Base-by-base conservation (phyloP, 2,888 invertebrate species). In the Lissonota sp. region DNA sequence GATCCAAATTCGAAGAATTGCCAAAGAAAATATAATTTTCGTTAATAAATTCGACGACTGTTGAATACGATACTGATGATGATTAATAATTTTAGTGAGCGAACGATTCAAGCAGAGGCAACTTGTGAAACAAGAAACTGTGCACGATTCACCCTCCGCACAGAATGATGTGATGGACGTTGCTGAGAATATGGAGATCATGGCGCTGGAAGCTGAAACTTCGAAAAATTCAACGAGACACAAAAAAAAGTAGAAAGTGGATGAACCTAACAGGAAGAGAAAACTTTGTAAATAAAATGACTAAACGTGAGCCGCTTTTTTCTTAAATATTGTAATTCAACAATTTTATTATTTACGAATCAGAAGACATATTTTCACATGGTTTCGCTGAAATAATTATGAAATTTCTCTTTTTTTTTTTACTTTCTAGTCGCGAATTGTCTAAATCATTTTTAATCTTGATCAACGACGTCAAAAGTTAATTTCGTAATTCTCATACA, bases 131-230 rank as follows among this genome's bases (percentile, higher is more conserved):
- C 5, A 57, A 53, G 26, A 74, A 10, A 1, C 26, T 8, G 49
- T 14, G 5, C 55, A 58, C 37, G 16, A 42, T 49, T 46, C 73
- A 4, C 46, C 63, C 40, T 49, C 40, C 16, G 57, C 62, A 42
- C 42, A 39, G 57, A 39, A 60, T 7, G 84, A 83, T 70, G 72
- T 88, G 77, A 90, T 90, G 90, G 89, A 91, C 39, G 87, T 91
- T 40, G 83, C 88, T 3, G 87, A 89, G 49, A 79, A 89, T 62
- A 83, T 90, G 74, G 84, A 83, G 66, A 87, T 87, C 7, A 88
- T 89, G 84, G 80, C 78, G 55, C 72, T 89, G 44, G 60, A 26
- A 51, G 74, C 83, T 1, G 62, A 66, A 5, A 69, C 79, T 49
- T 83, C 83, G 10, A 79, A 64, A 16, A 73, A 10, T 58, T 39